These are phyloP conservation scores for Meiosimyza platycephala DNA, from an alignment of 2,888 invertebrate species.

Conservation along the genomic window DNA sequence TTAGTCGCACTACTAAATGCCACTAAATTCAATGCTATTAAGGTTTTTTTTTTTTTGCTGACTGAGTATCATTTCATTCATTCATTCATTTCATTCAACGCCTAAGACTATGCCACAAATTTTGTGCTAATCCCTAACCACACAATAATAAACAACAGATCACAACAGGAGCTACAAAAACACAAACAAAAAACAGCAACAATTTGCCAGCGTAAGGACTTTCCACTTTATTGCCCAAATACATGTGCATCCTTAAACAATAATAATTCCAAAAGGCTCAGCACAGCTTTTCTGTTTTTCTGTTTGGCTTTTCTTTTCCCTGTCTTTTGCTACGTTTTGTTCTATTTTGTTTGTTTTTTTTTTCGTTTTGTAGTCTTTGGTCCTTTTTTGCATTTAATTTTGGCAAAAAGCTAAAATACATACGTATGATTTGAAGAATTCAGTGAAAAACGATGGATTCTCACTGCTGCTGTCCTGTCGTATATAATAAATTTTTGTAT, in stretches of 20 bases:
- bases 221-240: constrained; percentile 37
- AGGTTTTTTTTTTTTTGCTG: constrained; percentile 30
- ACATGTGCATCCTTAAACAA: constrained; percentile 34
- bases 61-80: constrained; percentile 26
- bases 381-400: no score
- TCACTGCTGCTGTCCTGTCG: no score
- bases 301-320: no score
- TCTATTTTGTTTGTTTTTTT: no score
- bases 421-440: no score
- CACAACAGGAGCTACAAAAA: constrained; percentile 22
- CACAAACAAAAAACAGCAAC: constrained; percentile 25
- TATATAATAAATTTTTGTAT: no score
- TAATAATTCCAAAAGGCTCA: constrained; percentile 23
- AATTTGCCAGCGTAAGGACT: constrained; percentile 42
- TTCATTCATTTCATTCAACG: constrained; percentile 14
- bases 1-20: not conserved
- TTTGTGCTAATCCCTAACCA: constrained; percentile 27
- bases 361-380: no score
- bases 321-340: no score
- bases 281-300: no score
- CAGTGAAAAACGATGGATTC: no score
- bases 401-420: no score
- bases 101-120: constrained; percentile 34
- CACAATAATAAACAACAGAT: constrained; percentile 16
- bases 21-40: constrained; percentile 7